phyloP scores from a whole-genome alignment of 2,113 vertebrate species.

The Cettia cetti region DNA sequence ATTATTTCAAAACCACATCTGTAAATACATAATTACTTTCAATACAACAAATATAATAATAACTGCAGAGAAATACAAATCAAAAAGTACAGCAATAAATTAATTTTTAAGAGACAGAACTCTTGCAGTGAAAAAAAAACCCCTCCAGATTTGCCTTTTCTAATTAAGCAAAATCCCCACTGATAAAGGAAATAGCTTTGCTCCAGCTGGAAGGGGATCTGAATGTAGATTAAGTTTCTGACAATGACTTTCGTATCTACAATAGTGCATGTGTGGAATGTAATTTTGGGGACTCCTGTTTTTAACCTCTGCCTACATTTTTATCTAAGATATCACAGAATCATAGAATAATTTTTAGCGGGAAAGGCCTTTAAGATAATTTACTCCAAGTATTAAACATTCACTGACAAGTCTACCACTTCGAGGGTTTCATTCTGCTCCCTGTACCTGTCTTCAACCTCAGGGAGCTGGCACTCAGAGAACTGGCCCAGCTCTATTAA shows the following conservation, averaged over 20 bases:
- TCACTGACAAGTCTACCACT: background rate
- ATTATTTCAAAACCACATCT: constrained; percentile 19
- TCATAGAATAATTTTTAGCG: background rate
- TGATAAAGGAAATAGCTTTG: background rate
- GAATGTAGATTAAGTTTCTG: background rate
- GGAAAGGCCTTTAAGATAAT: background rate
- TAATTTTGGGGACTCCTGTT: background rate
- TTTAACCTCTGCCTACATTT: background rate
- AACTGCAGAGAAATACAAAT: background rate
- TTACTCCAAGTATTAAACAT: background rate
- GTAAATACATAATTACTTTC: constrained; percentile 14
- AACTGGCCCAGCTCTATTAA: background rate
- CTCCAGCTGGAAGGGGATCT: background rate
- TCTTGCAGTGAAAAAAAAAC: background rate
- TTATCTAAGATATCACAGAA: background rate
- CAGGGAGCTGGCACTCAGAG: background rate
- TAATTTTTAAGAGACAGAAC: background rate
- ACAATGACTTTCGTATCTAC: background rate
- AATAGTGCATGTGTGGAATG: background rate
- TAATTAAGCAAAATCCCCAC: background rate
- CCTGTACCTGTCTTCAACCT: background rate
- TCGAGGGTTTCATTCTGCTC: background rate
- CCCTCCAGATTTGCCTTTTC: background rate
- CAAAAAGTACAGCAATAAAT: background rate
- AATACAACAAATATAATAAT: background rate